Evolutionary conservation across 2,888 invertebrate genomes (phyloP).

Genomic region (Andrena fulva): DNA sequence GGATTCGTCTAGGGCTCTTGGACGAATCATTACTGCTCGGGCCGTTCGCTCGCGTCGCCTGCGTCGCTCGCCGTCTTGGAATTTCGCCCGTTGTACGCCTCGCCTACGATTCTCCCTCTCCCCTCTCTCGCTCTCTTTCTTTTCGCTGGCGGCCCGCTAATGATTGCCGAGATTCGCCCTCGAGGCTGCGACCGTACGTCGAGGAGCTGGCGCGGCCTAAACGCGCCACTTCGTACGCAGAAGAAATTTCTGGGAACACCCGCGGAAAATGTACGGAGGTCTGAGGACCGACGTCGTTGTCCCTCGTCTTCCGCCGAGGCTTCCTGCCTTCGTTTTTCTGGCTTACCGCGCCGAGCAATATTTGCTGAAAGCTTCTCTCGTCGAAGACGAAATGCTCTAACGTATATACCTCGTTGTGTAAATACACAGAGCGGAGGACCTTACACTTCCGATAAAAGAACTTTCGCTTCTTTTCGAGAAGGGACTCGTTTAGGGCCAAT

Average conservation of each 20-base stretch:
- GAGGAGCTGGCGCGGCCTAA: constrained; percentile 20
- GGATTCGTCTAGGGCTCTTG: constrained; percentile 37
- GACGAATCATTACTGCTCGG: constrained; percentile 52
- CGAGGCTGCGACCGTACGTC: constrained; percentile 23
- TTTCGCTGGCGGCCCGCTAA: constrained; percentile 31
- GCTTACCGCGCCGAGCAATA: constrained; percentile 28
- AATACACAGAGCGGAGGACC: constrained; percentile 7
- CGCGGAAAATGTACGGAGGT: constrained; percentile 23
- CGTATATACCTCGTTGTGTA: neutral
- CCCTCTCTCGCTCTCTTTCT: neutral
- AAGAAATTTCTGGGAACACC: constrained; percentile 21
- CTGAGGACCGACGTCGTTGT: neutral
- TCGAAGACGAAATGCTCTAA: constrained; percentile 1
- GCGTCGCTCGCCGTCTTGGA: constrained; percentile 15
- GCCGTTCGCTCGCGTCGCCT: neutral
- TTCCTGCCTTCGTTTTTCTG: constrained; percentile 10
- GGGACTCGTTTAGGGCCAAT: neutral
- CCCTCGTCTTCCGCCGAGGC: neutral
- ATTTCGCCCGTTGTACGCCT: constrained; percentile 4
- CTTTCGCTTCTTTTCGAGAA: neutral
- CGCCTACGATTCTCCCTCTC: constrained; percentile 18
- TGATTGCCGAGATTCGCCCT: constrained; percentile 46
- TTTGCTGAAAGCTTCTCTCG: constrained; percentile 16
- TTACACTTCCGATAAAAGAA: neutral
- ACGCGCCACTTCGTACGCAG: constrained; percentile 7